Base-by-base conservation (phyloP, 2,888 invertebrate species). In the Ceriagrion tenellum region DNA sequence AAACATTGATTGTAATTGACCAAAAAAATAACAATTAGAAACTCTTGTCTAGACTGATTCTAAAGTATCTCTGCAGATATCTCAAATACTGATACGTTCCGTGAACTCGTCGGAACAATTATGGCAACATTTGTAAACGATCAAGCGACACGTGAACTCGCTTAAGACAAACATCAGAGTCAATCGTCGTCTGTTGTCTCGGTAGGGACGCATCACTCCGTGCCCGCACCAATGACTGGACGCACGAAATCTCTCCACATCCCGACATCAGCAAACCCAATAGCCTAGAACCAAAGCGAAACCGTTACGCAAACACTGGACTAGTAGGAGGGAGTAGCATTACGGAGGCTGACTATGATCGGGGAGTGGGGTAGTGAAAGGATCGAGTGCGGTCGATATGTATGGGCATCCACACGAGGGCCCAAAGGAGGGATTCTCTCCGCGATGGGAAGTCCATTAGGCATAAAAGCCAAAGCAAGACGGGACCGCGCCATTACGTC, bases 401-500 rank as follows among this genome's bases (percentile, higher is more conserved):
- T 3, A 12, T 59, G 81, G 35, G 13, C 30, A 81, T 81, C 81
- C 30, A 35, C n/a, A 35, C 20, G 13, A 16, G 3, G 81, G 40
- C 20, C 20, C 89, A 13, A 55, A 47, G 89, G 89, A 40, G 20
- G 35, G 40, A 81, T 81, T 1, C 81, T 69, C n/a, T 30, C 13
- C 91, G 63, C 63, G 35, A 63, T 69, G 47, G 69, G 74, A 93
- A 93, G 69, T 93, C 74, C 93, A 93, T 93, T 69, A 69, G 69
- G 69, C 47, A 40, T 91, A 91, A 91, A 81, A 81, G 81, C 81
- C 81, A 81, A 69, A 20, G 93, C 93, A 47, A 89, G 89, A 55
- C 20, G 16, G 69, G 93, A 69, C 93, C 69, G 90, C 90, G 69
- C 93, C 93, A 93, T 93, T 93, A 93, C 93, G 47, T 20, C 93